Percentiles rank a stretch among this genome's conserved stretches.
Evolutionary conservation across 1,140 invertebrate genomes (phyloP).

Genomic region (Leptopilina clavipes): DNA sequence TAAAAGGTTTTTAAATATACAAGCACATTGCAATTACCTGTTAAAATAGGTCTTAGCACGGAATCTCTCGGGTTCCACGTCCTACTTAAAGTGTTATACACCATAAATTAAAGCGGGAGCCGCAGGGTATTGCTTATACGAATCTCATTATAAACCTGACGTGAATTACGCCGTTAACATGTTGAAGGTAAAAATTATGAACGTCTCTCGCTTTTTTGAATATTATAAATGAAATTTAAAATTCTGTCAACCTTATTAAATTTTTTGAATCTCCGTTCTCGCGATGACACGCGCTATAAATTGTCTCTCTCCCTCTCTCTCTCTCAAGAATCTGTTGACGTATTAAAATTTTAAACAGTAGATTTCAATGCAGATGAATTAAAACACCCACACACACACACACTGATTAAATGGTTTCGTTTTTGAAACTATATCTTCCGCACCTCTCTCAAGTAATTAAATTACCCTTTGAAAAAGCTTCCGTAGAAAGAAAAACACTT

Average conservation of each 20-base stretch:
- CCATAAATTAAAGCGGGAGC: slow-evolving; percentile 33
- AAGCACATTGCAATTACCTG: slow-evolving; percentile 33
- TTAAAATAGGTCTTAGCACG: slow-evolving; percentile 33
- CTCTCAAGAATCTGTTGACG: background rate
- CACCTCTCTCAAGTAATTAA: slow-evolving; percentile 31
- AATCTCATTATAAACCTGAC: slow-evolving; percentile 33
- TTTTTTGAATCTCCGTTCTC: too few relatives aligned
- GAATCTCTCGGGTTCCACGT: slow-evolving; percentile 31
- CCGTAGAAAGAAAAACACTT: background rate
- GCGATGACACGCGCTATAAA: too few relatives aligned
- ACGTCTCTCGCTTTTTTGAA: slow-evolving; percentile 16
- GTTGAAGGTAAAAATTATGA: slow-evolving; percentile 7
- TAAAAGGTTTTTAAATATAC: slow-evolving; percentile 35
- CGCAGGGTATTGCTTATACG: slow-evolving; percentile 31
- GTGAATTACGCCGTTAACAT: slow-evolving; percentile 29
- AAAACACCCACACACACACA: too few relatives aligned
- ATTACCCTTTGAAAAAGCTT: slow-evolving; percentile 30
- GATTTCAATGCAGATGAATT: too few relatives aligned
- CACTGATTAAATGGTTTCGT: slow-evolving; percentile 14
- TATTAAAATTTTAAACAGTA: too few relatives aligned
- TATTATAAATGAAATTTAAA: slow-evolving; percentile 27
- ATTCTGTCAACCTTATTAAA: slow-evolving; percentile 13
- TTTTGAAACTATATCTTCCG: background rate
- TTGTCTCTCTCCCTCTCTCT: too few relatives aligned
- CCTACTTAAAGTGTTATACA: slow-evolving; percentile 34